Evolutionary conservation across 37 sponge, comb jelly and placozoan genomes (phyloP).

Genomic region (Diacarnus erythraeanus): DNA sequence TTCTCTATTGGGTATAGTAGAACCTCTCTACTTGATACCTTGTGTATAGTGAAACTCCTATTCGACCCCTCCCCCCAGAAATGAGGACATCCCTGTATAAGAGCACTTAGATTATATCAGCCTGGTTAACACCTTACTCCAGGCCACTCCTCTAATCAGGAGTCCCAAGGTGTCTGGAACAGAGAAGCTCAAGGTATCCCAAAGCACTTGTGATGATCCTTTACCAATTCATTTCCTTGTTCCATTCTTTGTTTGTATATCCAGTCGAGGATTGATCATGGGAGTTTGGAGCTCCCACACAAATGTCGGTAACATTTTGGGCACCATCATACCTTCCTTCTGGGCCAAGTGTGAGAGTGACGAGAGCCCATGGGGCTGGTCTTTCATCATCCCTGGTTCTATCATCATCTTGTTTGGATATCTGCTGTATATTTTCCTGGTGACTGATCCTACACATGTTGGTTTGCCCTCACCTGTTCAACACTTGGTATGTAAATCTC

Average conservation of each 20-base stretch:
- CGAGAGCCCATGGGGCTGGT: constrained; percentile 23
- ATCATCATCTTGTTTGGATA: constrained; percentile 53
- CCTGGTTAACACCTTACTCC: too few relatives aligned
- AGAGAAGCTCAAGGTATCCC: too few relatives aligned
- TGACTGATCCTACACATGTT: constrained; percentile 54
- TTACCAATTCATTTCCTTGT: too few relatives aligned
- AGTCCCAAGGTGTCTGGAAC: too few relatives aligned
- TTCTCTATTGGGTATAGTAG: too few relatives aligned
- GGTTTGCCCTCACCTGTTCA: constrained; percentile 62
- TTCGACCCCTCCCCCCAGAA: too few relatives aligned
- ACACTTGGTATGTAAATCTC: constrained; percentile 31
- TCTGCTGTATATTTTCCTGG: constrained; percentile 34
- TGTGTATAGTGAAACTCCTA: too few relatives aligned
- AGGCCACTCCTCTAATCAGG: too few relatives aligned
- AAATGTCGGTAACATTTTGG: constrained; percentile 95
- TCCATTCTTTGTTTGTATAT: neutral
- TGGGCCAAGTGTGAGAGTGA: constrained; percentile 49
- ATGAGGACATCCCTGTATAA: too few relatives aligned
- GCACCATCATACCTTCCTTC: constrained; percentile 81
- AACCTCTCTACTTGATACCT: too few relatives aligned
- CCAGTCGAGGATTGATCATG: constrained; percentile 89
- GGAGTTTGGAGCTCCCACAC: constrained; percentile 96
- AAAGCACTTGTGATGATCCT: too few relatives aligned
- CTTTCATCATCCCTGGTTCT: constrained; percentile 70
- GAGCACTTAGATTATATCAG: too few relatives aligned